phyloP scores from a whole-genome alignment of 2,888 invertebrate species.

The Himalopsyche anomala region DNA sequence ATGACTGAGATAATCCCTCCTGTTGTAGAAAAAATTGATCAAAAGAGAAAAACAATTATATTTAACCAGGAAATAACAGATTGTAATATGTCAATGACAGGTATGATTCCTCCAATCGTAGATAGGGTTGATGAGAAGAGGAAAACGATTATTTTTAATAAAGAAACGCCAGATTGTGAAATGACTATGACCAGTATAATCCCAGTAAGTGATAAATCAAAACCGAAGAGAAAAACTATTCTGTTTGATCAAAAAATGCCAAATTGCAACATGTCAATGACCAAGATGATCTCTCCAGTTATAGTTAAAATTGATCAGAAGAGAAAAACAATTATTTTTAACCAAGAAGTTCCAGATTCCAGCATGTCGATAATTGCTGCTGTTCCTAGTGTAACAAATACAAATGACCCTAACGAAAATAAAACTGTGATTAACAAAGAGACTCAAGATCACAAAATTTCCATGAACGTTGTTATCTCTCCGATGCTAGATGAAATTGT shows the following conservation, averaged over 20 bases:
- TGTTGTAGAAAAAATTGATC: neutral
- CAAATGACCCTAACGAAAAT: neutral
- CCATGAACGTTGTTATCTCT: neutral
- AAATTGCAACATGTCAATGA: slow-evolving; percentile 47
- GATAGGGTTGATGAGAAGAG: slow-evolving; percentile 14
- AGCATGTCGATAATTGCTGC: slow-evolving; percentile 43
- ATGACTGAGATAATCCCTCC: slow-evolving; percentile 42
- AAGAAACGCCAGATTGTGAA: slow-evolving; percentile 42
- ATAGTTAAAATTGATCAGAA: neutral
- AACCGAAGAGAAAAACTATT: slow-evolving; percentile 44
- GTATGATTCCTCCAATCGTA: neutral
- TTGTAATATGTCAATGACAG: slow-evolving; percentile 37
- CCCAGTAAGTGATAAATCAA: neutral
- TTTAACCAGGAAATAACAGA: slow-evolving; percentile 44
- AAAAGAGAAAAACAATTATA: slow-evolving; percentile 44
- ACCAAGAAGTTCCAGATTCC: slow-evolving; percentile 31
- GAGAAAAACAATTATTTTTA: neutral
- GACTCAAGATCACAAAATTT: slow-evolving; percentile 6
- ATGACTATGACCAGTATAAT: slow-evolving; percentile 36
- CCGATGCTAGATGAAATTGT: neutral
- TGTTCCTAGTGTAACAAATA: slow-evolving; percentile 43
- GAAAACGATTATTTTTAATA: slow-evolving; percentile 45
- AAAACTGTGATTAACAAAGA: slow-evolving; percentile 38
- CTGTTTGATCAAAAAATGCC: slow-evolving; percentile 32
- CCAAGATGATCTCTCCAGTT: neutral